These are phyloP conservation scores for Chamaea fasciata DNA, from an alignment of 2,113 vertebrate species.

Conservation along the genomic window DNA sequence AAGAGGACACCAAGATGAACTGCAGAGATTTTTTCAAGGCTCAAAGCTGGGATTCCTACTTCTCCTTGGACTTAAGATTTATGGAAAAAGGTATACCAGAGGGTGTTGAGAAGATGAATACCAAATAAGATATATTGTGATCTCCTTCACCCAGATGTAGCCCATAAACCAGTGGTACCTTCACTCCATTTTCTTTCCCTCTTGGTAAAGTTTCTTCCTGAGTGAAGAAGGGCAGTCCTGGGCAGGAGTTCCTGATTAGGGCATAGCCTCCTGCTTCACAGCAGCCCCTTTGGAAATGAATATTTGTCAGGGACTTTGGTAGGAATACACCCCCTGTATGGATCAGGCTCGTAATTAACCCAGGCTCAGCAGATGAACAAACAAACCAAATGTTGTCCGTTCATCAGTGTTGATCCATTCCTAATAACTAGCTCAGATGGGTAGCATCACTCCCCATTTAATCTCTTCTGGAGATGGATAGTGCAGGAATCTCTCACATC, in stretches of 20 bases:
- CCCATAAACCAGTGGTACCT: not conserved
- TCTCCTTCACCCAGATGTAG: not conserved
- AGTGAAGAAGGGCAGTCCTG: not conserved
- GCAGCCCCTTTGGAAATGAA: not conserved
- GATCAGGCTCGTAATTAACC: slow-evolving; percentile 1
- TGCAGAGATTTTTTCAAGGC: not conserved
- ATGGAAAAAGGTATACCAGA: not conserved
- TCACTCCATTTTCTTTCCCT: not conserved
- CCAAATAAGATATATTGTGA: not conserved
- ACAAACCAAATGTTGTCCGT: not conserved
- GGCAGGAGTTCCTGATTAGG: not conserved
- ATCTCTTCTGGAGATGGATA: not conserved
- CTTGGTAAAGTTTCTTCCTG: not conserved
- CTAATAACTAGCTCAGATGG: not conserved
- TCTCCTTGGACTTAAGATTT: not conserved
- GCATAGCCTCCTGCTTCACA: not conserved
- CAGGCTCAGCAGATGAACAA: slow-evolving; percentile 1
- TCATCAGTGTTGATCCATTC: not conserved
- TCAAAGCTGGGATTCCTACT: not conserved
- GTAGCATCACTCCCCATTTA: not conserved
- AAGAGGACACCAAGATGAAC: not conserved
- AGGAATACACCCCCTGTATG: not conserved
- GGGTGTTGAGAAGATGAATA: not conserved
- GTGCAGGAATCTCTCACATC: not conserved
- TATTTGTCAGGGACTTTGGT: not conserved